Evolutionary conservation across 2,888 invertebrate species (phyloP).

Genomic region (Epiblema foenella): DNA sequence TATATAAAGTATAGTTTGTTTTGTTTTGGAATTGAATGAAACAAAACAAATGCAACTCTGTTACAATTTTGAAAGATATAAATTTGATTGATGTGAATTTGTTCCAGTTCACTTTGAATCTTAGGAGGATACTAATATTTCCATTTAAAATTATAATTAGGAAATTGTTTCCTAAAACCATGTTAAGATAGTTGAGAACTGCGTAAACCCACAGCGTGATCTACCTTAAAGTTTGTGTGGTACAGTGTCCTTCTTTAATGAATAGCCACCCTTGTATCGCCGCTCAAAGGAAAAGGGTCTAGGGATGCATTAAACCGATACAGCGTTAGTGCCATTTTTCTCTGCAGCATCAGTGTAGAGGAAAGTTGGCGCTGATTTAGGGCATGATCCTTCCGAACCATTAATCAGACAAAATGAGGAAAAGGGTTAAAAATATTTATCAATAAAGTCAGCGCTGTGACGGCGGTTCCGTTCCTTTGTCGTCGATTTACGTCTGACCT

Average conservation of each 20-base stretch:
- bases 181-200: slow-evolving; percentile 12
- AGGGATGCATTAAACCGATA: background rate
- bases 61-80: too few species aligned
- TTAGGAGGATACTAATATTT: too few species aligned
- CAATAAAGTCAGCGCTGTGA: slow-evolving; percentile 41
- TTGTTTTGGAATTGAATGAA: too few species aligned
- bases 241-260: slow-evolving; percentile 36
- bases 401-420: slow-evolving; percentile 45
- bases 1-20: too few species aligned
- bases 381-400: slow-evolving; percentile 43
- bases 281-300: slow-evolving; percentile 10
- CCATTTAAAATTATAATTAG: background rate
- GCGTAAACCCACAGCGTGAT: slow-evolving; percentile 25
- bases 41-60: too few species aligned
- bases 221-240: slow-evolving; percentile 35
- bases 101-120: too few species aligned
- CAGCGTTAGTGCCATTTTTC: background rate
- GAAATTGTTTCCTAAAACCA: slow-evolving; percentile 18
- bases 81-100: too few species aligned
- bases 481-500: slow-evolving; percentile 32
- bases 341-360: background rate
- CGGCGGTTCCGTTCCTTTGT: slow-evolving; percentile 33
- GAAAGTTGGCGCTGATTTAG: slow-evolving; percentile 41
- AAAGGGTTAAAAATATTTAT: slow-evolving; percentile 45
- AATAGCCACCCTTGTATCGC: slow-evolving; percentile 29